Base-by-base conservation (phyloP, 2,888 invertebrate genomes). In the Drosophila setosimentum region DNA sequence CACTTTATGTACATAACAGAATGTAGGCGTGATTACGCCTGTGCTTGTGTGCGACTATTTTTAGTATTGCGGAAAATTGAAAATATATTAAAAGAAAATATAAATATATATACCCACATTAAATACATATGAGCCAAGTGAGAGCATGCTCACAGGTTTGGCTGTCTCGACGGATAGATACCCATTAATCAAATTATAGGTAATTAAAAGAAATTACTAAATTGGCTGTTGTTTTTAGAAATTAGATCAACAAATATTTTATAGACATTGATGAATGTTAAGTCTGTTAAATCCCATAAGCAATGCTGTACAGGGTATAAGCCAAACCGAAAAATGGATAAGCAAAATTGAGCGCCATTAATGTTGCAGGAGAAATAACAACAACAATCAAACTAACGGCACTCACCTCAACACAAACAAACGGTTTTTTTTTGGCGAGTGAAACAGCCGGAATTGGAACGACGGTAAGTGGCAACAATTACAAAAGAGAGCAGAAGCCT, bases 381-480 rank as follows among this genome's bases (percentile, higher is more conserved):
- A 29, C 42, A 76, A 68, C 45, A 71, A 48, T 42, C 50, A 57
- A 55, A 68, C 30, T 54, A 67, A 68, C 67, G 40, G 50, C 51
- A 73, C 61, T 70, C 24, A 68, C 50, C 37, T 65, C 21, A 68
- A 45, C 33, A 70, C 53, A 66, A 45, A 29, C 42, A 55, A 49
- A 1, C n/a, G 37, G 35, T 11, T 13, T 30, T 24, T 21, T 37
- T 21, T 54, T 33, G 55, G 50, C 68, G 60, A 76, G 68, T 62
- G 60, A 58, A 24, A 45, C 16, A 45, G 4, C 16, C 24, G 69
- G 78, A 85, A 85, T 82, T 78, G 78, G 82, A 84, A 73, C 82
- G 82, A 33, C 57, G 68, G 73, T 78, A 87, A 77, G 72, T 80
- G 73, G 74, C 76, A 82, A 67, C 80, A 78, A 82, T 84, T 84